These are phyloP conservation scores for Pocota personata DNA, from an alignment of 2,888 invertebrate species.

Conservation along the genomic window DNA sequence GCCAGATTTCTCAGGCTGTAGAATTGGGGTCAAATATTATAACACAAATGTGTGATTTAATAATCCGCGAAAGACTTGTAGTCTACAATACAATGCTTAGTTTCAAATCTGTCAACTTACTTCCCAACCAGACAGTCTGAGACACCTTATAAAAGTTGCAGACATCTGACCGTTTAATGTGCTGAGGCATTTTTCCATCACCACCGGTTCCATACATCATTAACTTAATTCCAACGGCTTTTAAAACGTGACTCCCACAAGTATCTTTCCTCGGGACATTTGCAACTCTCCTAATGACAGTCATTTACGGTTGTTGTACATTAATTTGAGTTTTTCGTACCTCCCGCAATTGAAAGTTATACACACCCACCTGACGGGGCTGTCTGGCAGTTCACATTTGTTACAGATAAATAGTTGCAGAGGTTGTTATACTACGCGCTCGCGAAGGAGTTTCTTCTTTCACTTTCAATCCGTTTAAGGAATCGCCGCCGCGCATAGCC, in stretches of 20 bases:
- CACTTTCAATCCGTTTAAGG: constrained; percentile 69
- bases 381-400: constrained; percentile 49
- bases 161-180: constrained; percentile 60
- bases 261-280: constrained; percentile 46
- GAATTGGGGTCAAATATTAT: no score
- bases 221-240: constrained; percentile 63
- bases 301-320: constrained; percentile 61
- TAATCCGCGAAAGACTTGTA: no score
- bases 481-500: constrained; percentile 30
- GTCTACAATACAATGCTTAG: neutral
- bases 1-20: no score
- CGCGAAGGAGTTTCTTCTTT: constrained; percentile 65
- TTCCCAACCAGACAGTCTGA: constrained; percentile 38
- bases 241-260: constrained; percentile 70
- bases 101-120: neutral
- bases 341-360: constrained; percentile 65
- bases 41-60: no score
- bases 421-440: constrained; percentile 34
- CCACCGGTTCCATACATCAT: constrained; percentile 61
- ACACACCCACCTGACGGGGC: constrained; percentile 61
- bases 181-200: constrained; percentile 41
- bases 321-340: constrained; percentile 60
- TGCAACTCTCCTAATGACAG: constrained; percentile 63
- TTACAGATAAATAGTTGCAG: constrained; percentile 41
- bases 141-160: constrained; percentile 11